These are phyloP conservation scores for Chlorodrepanis virens DNA, from an alignment of 2,113 vertebrate species.

Conservation along the genomic window DNA sequence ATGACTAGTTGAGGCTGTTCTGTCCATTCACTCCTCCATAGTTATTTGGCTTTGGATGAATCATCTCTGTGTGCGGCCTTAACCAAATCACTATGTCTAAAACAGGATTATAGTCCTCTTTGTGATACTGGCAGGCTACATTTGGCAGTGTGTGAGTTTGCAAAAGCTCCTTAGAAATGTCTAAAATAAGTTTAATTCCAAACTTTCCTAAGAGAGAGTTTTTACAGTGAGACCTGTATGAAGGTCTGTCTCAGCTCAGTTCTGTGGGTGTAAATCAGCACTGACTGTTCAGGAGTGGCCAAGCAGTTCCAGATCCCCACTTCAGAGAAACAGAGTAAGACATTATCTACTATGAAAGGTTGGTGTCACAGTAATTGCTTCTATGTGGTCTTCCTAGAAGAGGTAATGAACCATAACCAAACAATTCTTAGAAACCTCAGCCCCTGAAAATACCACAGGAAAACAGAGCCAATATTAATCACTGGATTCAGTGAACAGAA, in stretches of 20 bases:
- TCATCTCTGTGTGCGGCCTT: neutral
- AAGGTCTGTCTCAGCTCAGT: neutral
- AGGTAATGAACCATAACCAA: neutral
- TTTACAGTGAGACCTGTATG: neutral
- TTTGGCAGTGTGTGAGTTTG: neutral
- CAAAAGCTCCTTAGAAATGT: conserved; percentile 5
- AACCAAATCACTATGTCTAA: neutral
- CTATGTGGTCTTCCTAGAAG: neutral
- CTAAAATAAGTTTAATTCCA: neutral
- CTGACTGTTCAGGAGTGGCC: neutral
- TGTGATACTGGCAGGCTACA: neutral
- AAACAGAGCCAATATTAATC: neutral
- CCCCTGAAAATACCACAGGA: neutral
- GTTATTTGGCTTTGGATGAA: neutral
- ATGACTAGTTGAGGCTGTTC: neutral
- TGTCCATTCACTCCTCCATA: neutral
- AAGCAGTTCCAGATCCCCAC: neutral
- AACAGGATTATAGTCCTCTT: neutral
- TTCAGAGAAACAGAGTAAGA: neutral
- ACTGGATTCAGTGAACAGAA: neutral
- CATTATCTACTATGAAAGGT: neutral
- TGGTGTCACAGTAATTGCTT: neutral
- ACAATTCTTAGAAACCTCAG: neutral
- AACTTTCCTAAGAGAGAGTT: neutral
- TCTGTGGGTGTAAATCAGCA: neutral